Evolutionary conservation across 2,797 vertebrate species (phyloP), one percentile per base, ranked within the genome.

Genomic region (Platyrinchus mystaceus): DNA sequence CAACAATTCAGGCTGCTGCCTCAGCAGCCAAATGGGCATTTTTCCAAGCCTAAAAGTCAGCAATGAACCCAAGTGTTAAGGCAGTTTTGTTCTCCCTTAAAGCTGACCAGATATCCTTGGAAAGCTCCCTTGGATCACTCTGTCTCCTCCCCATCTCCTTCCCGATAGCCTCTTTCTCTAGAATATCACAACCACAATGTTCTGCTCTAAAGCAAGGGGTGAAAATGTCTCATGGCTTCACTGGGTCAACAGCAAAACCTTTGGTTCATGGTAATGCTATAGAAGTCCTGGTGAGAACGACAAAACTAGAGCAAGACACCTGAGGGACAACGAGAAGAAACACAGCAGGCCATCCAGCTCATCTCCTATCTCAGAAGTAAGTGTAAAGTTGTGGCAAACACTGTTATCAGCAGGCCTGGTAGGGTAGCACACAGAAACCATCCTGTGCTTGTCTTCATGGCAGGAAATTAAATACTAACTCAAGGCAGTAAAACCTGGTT

Each of bases 1-100:
- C 95, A 97, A 93, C 94, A 94, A 96, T 84, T 85, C 95, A 91
- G 94, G 95, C 89, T 95, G 95, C 92, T 96, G 96, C 84, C 89
- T 94, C 94, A 96, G 94, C 95, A 97, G 89, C 89, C 94, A 97
- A 96, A 95, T n/a, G 86, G 80, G 74, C 90, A 95, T 85, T 91
- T 95, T 96, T 96, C 94, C 90, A 96, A 95, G 90, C 77, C 94
- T 67, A 94, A 88, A 96, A 95, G 86, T 93, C 87, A 95, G 92
- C 87, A 92, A 90, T 0, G 12, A 94, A 64, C 69, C 41, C 52
- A 89, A 90, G 86, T 94, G 63, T 81, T 90, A 89, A 93, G 59
- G 76, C 81, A 80, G 84, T 80, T 93, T 94, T 96, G 52, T 90
- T 94, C 52, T 63, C 50, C 36, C 63, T 56, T 73, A 89, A 89